Base-by-base conservation (phyloP, 2,797 vertebrate species). In the Nasua narica region DNA sequence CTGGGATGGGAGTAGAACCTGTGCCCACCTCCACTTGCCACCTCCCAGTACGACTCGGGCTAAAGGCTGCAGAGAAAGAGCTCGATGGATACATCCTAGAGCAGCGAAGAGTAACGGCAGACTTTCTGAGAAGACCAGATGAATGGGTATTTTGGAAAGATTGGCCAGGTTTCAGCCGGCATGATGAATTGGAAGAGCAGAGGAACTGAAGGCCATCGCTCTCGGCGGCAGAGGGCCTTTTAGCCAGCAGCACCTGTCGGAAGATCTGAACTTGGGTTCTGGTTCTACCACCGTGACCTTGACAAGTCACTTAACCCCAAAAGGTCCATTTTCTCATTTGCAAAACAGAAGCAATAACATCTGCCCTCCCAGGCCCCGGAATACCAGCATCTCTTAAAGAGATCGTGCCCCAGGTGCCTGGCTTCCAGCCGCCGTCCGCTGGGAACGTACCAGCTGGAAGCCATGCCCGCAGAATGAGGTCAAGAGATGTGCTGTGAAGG, bases 291-390 rank as follows among this genome's bases (percentile, higher is more conserved):
- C 35, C 37, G 23, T 35, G 92, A 95, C 90, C 81, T 93, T 82
- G 67, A 88, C 72, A 46, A 87, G 67, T 62, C 52, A 79, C 72
- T 85, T 97, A 74, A 78, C 84, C 67, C 77, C 35, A 52, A 93
- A 43, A 95, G 88, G 58, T 83, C 76, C 70, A 25, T 50, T 88
- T 83, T 74, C 77, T 95, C 54, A 23, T 93, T 78, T 97, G 95
- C 79, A 87, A 90, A 91, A 82, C 27, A 84, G 72, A 67, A 86
- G 56, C n/a, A 50, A 94, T 82, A 89, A 58, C 91, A 11, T 70
- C 70, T 87, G 76, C 77, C 74, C 70, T 96, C 65, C 19, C 21
- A 43, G 94, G 65, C 25, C 48, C 50, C 3, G 6, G 58, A 62
- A 94, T 43, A 60, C 40, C 77, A 69, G 70, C 93, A 89, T 78